phyloP scores from a whole-genome alignment of 2,797 vertebrate species.

The Limosa lapponica region DNA sequence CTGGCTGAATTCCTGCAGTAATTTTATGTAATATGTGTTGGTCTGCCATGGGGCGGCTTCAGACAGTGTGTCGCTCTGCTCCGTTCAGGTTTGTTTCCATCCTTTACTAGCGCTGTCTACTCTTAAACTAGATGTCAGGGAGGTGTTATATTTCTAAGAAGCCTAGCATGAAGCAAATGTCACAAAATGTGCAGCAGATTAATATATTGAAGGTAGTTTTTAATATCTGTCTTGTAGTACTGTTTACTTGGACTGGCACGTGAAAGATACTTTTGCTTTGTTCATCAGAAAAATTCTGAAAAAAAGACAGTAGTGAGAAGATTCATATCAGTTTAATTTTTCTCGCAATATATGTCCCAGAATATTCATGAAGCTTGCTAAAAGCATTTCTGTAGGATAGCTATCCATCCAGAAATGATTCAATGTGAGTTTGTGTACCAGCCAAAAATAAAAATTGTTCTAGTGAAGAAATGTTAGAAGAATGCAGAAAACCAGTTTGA shows the following conservation, averaged over 20 bases:
- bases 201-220: neutral
- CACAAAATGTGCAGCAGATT: neutral
- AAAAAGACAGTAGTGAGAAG: neutral
- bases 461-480: neutral
- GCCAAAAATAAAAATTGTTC: neutral
- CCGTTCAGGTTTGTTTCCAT: neutral
- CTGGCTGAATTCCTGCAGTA: neutral
- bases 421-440: neutral
- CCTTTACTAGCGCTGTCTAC: neutral
- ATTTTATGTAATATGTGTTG: neutral
- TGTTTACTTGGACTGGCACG: neutral
- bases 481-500: neutral
- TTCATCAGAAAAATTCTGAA: neutral
- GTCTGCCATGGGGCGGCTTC: neutral
- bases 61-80: neutral
- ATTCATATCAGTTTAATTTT: neutral
- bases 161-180: neutral
- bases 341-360: neutral
- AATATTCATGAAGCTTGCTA: neutral
- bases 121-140: neutral
- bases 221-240: neutral
- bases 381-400: neutral
- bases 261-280: neutral
- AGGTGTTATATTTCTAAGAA: neutral
- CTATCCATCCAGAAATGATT: neutral